These are phyloP conservation scores for Scopus umbretta DNA, from an alignment of 2,113 vertebrate genomes.

Conservation along the genomic window DNA sequence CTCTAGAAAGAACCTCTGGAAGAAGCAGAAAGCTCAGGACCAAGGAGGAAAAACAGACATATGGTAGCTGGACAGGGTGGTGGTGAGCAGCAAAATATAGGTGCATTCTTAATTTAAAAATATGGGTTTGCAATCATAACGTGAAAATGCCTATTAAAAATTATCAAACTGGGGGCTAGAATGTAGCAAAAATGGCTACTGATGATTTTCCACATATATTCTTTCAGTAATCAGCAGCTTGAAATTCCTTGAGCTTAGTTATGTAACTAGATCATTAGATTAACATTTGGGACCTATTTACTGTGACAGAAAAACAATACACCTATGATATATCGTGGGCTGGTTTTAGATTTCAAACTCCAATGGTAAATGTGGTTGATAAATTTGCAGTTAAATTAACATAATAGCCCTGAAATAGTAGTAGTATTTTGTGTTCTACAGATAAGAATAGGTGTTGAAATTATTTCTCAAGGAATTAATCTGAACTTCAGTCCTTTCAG, in stretches of 20 bases:
- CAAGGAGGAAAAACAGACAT: not conserved
- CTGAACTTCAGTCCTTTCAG: not conserved
- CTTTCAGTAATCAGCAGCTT: not conserved
- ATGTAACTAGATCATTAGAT: not conserved
- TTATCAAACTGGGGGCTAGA: not conserved
- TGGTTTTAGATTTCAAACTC: not conserved
- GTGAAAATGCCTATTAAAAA: not conserved
- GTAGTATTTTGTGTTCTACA: not conserved
- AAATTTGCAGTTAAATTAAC: not conserved
- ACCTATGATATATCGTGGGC: not conserved
- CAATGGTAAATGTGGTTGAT: not conserved
- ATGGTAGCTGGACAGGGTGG: not conserved
- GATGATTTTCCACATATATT: not conserved
- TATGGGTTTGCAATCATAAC: fast-evolving
- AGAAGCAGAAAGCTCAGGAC: not conserved
- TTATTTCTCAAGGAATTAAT: not conserved
- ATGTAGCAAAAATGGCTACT: not conserved
- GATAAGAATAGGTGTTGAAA: not conserved
- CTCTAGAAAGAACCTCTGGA: not conserved
- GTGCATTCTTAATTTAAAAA: not conserved
- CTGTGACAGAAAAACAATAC: constrained; percentile 4
- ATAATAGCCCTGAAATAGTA: not conserved
- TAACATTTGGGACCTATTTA: not conserved
- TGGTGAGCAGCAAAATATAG: not conserved
- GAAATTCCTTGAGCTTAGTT: not conserved